Conservation (phyloP, 2,797 vertebrate genomes). For the Rhinophrynus dorsalis region DNA sequence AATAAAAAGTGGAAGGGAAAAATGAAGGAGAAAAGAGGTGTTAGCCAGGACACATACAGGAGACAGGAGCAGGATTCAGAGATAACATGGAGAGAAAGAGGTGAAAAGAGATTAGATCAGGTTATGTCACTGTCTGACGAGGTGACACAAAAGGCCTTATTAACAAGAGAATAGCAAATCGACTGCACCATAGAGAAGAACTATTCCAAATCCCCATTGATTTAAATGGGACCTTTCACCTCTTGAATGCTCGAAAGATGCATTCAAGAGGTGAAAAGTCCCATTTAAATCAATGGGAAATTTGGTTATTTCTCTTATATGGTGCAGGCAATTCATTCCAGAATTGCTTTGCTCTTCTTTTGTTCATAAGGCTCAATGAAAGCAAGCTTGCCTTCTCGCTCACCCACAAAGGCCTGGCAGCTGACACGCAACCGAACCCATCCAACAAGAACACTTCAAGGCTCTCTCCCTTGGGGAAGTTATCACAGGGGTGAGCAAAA, state of each 20-base stretch:
- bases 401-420: not conserved
- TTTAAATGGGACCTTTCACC: too few relatives aligned
- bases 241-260: too few relatives aligned
- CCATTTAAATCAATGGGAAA: too few relatives aligned
- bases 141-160: conserved; percentile 21
- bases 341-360: too few relatives aligned
- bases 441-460: not conserved
- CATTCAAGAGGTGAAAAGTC: too few relatives aligned
- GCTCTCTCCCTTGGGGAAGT: not conserved
- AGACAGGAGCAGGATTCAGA: conserved; percentile 26
- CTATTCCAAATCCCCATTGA: too few relatives aligned
- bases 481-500: not conserved
- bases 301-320: too few relatives aligned
- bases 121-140: conserved; percentile 38
- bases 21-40: conserved; percentile 38
- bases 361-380: too few relatives aligned
- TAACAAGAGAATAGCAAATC: too few relatives aligned
- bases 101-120: conserved; percentile 47
- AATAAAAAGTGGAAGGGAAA: conserved; percentile 41
- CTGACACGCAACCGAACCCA: not conserved
- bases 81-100: conserved; percentile 45
- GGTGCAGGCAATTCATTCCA: too few relatives aligned
- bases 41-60: conserved; percentile 38
- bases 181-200: too few relatives aligned
- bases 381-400: not conserved